phyloP scores from a whole-genome alignment of 2,888 invertebrate species.

The Sylvicola cinctus region DNA sequence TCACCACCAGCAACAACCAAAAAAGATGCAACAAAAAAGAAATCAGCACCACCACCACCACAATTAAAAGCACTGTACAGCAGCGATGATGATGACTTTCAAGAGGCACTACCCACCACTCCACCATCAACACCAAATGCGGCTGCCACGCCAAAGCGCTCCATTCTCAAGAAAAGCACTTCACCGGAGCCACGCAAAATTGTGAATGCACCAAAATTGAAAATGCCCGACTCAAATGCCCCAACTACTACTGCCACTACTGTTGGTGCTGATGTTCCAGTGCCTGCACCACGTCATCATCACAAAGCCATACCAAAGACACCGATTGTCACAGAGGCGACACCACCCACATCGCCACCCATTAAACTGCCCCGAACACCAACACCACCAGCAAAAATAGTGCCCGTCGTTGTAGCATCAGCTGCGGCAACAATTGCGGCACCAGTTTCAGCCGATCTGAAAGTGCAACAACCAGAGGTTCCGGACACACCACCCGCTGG shows the following conservation, averaged over 20 bases:
- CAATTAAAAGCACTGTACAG: background rate
- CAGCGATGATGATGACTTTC: too few relatives aligned
- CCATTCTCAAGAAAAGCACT: background rate
- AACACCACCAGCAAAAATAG: conserved; percentile 1
- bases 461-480: background rate
- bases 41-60: background rate
- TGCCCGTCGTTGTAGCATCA: too few relatives aligned
- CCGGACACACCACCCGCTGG: conserved; percentile 3
- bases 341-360: conserved; percentile 4
- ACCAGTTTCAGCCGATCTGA: background rate
- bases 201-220: conserved; percentile 12
- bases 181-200: conserved; percentile 10
- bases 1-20: background rate
- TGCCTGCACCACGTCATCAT: conserved; percentile 14
- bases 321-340: conserved; percentile 4
- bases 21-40: background rate
- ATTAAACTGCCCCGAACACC: conserved; percentile 2
- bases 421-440: background rate
- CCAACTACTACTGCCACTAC: background rate
- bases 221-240: conserved; percentile 1
- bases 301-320: conserved; percentile 3
- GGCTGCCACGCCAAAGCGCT: too few relatives aligned
- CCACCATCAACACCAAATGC: too few relatives aligned
- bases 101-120: too few relatives aligned
- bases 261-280: conserved; percentile 9